Base-by-base conservation (phyloP, 1,140 invertebrate genomes). In the Drosophila murphyi region DNA sequence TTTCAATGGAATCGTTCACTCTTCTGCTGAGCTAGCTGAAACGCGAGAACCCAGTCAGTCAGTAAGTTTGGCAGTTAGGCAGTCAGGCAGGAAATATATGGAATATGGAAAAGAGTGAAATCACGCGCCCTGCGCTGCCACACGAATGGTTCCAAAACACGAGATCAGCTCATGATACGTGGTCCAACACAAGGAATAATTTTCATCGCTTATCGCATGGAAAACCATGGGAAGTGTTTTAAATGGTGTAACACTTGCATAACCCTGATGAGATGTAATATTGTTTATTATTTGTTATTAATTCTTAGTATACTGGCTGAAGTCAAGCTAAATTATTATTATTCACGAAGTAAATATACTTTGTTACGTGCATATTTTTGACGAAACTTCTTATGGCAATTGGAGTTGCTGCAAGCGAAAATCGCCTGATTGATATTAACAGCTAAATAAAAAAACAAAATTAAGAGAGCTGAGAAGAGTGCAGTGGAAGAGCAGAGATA, bases 1-100 rank as follows among this genome's bases (percentile, higher is more conserved):
- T 85, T 83, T 85, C 81, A 80, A 78, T 85, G 77, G 77, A 82
- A 85, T 41, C 59, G 52, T 29, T 43, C 64, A 31, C 51, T 45
- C 41, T 62, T 71, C 67, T 55, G 82, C 82, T 85, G 74, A 81
- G 70, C 64, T 70, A 35, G 28, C 29, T 83, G 72, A 78, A 86
- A 85, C 56, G 67, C 70, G 71, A 85, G 43, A 20, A 20, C 48
- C 64, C 8, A 60, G 47, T 68, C 70, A 60, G 39, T 20, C 20
- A 20, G 20, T 20, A 0, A 20, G 20, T 20, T 20, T 20, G 20
- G 20, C 20, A 20, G 20, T 20, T 20, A 20, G 20, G 20, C 20
- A 20, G 20, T 20, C 4, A 43, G 35, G 5, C 39, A 43, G 39
- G 10, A 43, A 43, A 43, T n/a, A n/a, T n/a, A 43, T 8, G 31